These are phyloP conservation scores for Sinodicranocentrus sp. DNA, from an alignment of 2,888 invertebrate genomes.

Conservation along the genomic window DNA sequence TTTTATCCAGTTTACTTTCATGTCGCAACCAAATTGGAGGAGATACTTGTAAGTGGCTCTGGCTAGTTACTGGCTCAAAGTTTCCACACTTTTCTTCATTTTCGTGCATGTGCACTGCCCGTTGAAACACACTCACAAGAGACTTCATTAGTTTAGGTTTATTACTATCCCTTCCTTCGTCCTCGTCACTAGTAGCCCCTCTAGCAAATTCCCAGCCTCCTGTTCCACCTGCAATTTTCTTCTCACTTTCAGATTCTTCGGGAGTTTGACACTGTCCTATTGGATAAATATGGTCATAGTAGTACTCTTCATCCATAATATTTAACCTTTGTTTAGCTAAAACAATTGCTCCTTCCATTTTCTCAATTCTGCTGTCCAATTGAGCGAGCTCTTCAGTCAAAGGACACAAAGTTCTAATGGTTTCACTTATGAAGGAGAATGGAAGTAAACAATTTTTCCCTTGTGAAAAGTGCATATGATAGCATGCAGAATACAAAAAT, in stretches of 20 bases:
- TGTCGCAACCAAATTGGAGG: not conserved
- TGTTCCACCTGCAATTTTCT: no score
- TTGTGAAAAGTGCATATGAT: no score
- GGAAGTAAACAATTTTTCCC: not conserved
- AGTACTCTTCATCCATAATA: conserved; percentile 44
- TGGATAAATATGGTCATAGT: conserved; percentile 15
- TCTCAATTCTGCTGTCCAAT: conserved; percentile 48
- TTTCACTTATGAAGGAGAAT: conserved; percentile 22
- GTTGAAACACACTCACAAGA: conserved; percentile 15
- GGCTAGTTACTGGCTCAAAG: not conserved
- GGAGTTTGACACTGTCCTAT: conserved; percentile 23
- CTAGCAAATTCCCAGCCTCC: conserved; percentile 14
- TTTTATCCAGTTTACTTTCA: not conserved
- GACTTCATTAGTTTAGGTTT: no score
- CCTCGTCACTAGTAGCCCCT: conserved; percentile 13
- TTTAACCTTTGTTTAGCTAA: conserved; percentile 46
- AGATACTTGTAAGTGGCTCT: not conserved
- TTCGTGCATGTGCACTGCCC: conserved; percentile 33
- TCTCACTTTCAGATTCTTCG: not conserved
- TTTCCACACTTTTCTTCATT: not conserved
- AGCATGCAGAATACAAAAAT: not conserved
- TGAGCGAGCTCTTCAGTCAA: conserved; percentile 43
- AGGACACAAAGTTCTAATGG: conserved; percentile 27
- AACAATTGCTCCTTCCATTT: conserved; percentile 45
- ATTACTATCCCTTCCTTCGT: no score